Evolutionary conservation across 2,113 vertebrate species (phyloP), one percentile per base, ranked within the genome.

Genomic region (Myiagra hebetior): DNA sequence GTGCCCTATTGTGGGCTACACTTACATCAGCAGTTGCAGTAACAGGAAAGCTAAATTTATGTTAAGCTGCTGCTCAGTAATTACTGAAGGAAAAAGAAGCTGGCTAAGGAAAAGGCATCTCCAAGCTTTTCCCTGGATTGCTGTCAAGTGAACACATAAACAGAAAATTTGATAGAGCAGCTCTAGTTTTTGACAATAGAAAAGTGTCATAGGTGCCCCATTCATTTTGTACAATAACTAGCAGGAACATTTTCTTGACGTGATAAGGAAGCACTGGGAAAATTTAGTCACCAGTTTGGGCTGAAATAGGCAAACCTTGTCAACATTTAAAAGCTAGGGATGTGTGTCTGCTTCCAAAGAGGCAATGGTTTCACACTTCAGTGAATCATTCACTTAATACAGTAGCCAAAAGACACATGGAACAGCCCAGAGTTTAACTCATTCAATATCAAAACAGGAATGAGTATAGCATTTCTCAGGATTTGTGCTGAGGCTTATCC

Each of bases 341-440:
- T 91, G 78, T 19, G 15, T 78, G 60, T 72, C 85, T 91, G 77
- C 81, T 69, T 92, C 74, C 77, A 52, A 97, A 95, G 83, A 87
- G 93, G 74, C 70, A 94, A 90, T 65, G 55, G 11, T 93, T 95
- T 96, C 93, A 87, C 82, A 83, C 64, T 89, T 91, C 52, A 56
- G 79, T 94, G 97, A 97, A 91, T 96, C 86, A 89, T 35, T 90
- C 92, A 41, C 63, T 85, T 91, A 84, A 77, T 64, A 55, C 82
- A 76, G 41, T 80, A 68, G 74, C 95, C 91, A 89, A 94, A 91
- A 91, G 91, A 95, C 41, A 24, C 77, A 55, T 76, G 80, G 44
- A 93, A 67, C 84, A 89, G n/a, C 33, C 37, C 75, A 30, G 74
- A 92, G 22, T 55, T 94, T 83, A 93, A 82, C 82, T 93, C 42